phyloP scores from a whole-genome alignment of 2,888 invertebrate species.

The Ferdinandea cuprea region DNA sequence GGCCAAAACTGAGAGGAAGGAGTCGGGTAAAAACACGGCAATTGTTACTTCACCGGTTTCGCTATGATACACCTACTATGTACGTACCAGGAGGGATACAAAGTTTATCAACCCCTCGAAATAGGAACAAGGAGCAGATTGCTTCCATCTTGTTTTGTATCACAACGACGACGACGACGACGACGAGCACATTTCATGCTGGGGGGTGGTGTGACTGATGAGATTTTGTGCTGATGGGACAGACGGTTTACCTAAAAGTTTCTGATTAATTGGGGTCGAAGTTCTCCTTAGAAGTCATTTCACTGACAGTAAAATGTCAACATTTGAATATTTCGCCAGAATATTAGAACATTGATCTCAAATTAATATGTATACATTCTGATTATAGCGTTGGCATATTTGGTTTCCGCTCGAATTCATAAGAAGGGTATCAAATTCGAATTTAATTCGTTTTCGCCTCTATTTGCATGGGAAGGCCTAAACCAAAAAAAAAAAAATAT shows the following conservation, averaged over 20 bases:
- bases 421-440: conserved; percentile 32
- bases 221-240: conserved; percentile 68
- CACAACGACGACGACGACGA: too few species aligned
- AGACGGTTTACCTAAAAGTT: conserved; percentile 65
- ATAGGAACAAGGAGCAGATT: conserved; percentile 63
- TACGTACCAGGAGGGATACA: conserved; percentile 16
- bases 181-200: conserved; percentile 40
- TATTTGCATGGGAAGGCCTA: background rate
- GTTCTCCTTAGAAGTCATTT: conserved; percentile 40
- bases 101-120: conserved; percentile 64
- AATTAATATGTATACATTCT: conserved; percentile 55
- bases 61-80: conserved; percentile 10
- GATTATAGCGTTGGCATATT: conserved; percentile 35
- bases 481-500: too few species aligned
- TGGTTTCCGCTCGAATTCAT: conserved; percentile 8
- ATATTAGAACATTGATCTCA: conserved; percentile 53
- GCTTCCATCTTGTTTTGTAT: conserved; percentile 57
- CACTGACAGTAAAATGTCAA: conserved; percentile 58
- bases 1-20: conserved; percentile 20
- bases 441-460: conserved; percentile 10
- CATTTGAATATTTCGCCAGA: conserved; percentile 47
- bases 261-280: conserved; percentile 59
- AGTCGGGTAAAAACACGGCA: conserved; percentile 7
- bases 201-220: conserved; percentile 58
- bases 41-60: conserved; percentile 35